A percentile compares a stretch with the other conserved stretches of the same genome.
phyloP scores from a whole-genome alignment of 2,113 vertebrate genomes.

The Notarius quadriscutis region DNA sequence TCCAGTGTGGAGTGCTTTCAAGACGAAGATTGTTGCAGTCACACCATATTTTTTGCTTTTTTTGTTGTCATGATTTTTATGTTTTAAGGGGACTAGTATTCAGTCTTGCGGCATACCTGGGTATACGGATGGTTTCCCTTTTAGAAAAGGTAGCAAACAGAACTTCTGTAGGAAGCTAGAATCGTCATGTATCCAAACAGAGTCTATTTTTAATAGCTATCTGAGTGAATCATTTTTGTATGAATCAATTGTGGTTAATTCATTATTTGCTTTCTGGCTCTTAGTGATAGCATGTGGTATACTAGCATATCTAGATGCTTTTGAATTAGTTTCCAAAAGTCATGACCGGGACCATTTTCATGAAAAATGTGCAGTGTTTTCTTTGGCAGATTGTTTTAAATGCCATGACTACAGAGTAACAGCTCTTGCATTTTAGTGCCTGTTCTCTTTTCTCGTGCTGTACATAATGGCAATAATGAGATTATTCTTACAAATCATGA shows the following conservation, averaged over 20 bases:
- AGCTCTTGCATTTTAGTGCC: background rate
- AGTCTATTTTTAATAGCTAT: background rate
- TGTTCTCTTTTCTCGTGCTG: slow-evolving; percentile 5
- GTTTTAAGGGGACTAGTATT: background rate
- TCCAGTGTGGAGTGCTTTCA: slow-evolving; percentile 33
- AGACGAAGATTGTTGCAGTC: slow-evolving; percentile 28
- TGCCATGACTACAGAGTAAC: background rate
- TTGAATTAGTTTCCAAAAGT: background rate
- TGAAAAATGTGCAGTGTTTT: background rate
- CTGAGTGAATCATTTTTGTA: background rate
- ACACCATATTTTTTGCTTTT: slow-evolving; percentile 27
- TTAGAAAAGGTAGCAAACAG: background rate
- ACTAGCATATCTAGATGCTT: background rate
- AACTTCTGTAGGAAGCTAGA: background rate
- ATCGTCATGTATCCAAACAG: background rate
- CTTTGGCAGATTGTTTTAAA: background rate
- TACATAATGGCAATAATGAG: slow-evolving; percentile 20
- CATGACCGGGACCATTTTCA: background rate
- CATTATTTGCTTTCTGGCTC: background rate
- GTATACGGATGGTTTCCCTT: background rate
- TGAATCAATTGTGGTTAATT: too few relatives aligned
- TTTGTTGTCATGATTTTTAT: slow-evolving; percentile 5
- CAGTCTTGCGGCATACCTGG: background rate
- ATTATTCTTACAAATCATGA: slow-evolving; percentile 25
- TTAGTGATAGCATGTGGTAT: background rate